Evolutionary conservation across 1,140 invertebrate species (phyloP).

Genomic region (Paraescarpia echinospica): DNA sequence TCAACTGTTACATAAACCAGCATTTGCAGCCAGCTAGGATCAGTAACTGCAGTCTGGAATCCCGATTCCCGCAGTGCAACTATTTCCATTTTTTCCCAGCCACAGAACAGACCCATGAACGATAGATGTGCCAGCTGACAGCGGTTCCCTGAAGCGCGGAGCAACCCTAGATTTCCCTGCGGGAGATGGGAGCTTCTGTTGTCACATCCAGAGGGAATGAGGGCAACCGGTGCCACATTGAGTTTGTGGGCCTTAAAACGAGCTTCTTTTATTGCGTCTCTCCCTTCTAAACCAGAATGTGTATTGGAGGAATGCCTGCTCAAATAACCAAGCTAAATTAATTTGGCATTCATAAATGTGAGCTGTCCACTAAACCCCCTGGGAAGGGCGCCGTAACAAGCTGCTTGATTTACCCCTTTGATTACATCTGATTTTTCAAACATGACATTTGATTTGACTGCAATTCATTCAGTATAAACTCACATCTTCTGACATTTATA

Average conservation of each 20-base stretch:
- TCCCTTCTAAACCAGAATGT: background rate
- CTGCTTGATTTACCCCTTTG: too few relatives aligned
- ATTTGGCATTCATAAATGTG: background rate
- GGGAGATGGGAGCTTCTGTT: background rate
- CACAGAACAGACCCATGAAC: background rate
- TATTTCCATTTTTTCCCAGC: background rate
- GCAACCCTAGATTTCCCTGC: background rate
- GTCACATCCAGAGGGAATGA: background rate
- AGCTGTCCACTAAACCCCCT: background rate
- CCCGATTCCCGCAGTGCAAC: background rate
- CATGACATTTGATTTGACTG: too few relatives aligned
- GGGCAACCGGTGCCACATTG: background rate
- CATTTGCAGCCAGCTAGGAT: background rate
- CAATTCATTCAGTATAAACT: too few relatives aligned
- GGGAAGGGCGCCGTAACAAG: too few relatives aligned
- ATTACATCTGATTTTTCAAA: too few relatives aligned
- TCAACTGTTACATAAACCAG: conserved; percentile 5
- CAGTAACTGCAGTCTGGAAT: background rate
- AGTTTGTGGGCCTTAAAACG: background rate
- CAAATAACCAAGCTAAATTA: background rate
- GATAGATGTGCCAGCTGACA: background rate
- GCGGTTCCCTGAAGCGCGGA: background rate
- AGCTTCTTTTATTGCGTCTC: background rate
- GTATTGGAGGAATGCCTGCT: background rate
- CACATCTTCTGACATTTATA: too few relatives aligned